Base-by-base conservation (phyloP, 1,140 invertebrate species). In the Ooceraea biroi region DNA sequence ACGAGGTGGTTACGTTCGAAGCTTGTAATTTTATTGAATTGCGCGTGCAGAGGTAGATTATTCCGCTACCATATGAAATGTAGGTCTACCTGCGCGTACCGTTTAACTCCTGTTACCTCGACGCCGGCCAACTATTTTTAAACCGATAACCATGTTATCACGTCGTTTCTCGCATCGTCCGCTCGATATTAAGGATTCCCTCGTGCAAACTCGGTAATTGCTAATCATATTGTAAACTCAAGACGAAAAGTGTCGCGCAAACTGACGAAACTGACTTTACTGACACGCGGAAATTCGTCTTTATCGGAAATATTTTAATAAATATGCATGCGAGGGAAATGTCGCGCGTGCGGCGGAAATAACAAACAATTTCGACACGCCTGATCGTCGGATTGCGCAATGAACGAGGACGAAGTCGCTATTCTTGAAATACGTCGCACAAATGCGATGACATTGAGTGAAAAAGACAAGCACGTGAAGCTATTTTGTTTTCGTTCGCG, bases 71-170 rank as follows among this genome's bases (percentile, higher is more conserved):
- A 12, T 65, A 52, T 41, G 74, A 77, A 77, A 77, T 66, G 46
- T 52, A 52, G 50, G 66, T 44, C 68, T 63, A 78, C 55, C 73
- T 36, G 66, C 66, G 48, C 48, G 57, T 30, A 36, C 68, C 50
- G 46, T 68, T 76, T 72, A 77, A 58, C 65, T 63, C 7, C 27
- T n/a, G 55, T 74, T 76, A 85, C 78, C 71, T 22, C 46, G 60
- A 17, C 63, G 27, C 36, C 30, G 27, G 44, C 3, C 4, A n/a
- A 19, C 76, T 85, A 85, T 87, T 87, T 87, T 85, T 76, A 55
- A 83, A 71, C 77, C 22, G 71, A 85, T 85, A 87, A 87, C 65
- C 71, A 68, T 46, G 36, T 87, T 85, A 82, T 87, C 83, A 55
- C 41, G 1, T 63, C 57, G 44, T 46, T 27, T 60, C 83, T 68